These are phyloP conservation scores for Drosophila neocordata DNA, from an alignment of 1,140 invertebrate species.

Conservation along the genomic window DNA sequence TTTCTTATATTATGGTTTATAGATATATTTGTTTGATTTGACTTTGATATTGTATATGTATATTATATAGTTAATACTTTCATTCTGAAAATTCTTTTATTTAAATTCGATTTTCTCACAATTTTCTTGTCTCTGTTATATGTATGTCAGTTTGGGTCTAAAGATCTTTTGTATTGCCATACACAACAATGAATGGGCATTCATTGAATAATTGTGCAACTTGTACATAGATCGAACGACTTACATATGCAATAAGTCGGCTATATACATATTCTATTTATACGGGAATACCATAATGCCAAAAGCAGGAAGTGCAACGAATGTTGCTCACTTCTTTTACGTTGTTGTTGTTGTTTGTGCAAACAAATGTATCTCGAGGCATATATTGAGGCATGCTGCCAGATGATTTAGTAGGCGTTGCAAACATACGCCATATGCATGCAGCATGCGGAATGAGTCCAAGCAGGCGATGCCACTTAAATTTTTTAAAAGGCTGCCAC, in stretches of 20 bases:
- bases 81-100: too few relatives aligned
- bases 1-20: too few relatives aligned
- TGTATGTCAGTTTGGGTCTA: slow-evolving; percentile 6
- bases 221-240: slow-evolving; percentile 23
- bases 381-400: slow-evolving; percentile 68
- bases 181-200: slow-evolving; percentile 38
- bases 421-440: slow-evolving; percentile 76
- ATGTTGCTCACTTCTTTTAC: slow-evolving; percentile 53
- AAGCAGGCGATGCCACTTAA: slow-evolving; percentile 63
- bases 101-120: too few relatives aligned
- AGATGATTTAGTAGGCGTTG: slow-evolving; percentile 79
- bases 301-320: slow-evolving; percentile 69
- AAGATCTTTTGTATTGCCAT: slow-evolving; percentile 1
- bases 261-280: slow-evolving; percentile 29
- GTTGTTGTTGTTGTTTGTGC: slow-evolving; percentile 48
- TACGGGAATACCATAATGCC: slow-evolving; percentile 22
- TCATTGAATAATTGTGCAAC: slow-evolving; percentile 41
- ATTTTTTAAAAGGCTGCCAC: slow-evolving; percentile 60
- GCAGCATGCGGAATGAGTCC: slow-evolving; percentile 57
- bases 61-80: too few relatives aligned
- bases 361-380: slow-evolving; percentile 59
- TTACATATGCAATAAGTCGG: not conserved
- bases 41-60: not conserved
- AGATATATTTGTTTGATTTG: not conserved
- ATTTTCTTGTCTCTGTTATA: not conserved